Conservation (phyloP, 2,113 vertebrate genomes). For the Halichoerus grypus region DNA sequence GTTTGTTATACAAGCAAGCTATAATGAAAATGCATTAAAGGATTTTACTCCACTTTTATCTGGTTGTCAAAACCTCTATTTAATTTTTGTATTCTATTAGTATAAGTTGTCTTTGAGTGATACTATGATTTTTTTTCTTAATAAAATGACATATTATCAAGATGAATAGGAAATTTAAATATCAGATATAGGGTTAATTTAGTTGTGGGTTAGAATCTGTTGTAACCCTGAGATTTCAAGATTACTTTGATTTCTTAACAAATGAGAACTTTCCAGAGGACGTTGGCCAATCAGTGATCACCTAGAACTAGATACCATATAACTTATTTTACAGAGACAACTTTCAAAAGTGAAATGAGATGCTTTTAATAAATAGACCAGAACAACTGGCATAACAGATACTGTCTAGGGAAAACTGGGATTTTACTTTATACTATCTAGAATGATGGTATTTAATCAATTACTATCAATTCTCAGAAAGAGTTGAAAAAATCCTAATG, state of each 20-base stretch:
- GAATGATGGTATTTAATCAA: neutral
- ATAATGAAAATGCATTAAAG: neutral
- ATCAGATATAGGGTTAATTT: neutral
- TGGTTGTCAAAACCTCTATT: neutral
- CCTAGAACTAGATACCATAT: neutral
- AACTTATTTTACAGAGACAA: neutral
- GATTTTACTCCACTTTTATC: constrained; percentile 1
- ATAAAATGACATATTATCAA: neutral
- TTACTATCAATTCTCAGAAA: neutral
- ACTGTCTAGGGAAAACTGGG: neutral
- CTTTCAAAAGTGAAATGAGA: neutral
- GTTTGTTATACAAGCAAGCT: neutral
- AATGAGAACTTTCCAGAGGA: neutral
- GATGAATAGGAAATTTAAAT: neutral
- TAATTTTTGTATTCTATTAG: neutral
- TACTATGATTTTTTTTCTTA: neutral
- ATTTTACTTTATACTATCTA: neutral
- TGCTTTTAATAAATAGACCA: neutral
- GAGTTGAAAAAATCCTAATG: neutral
- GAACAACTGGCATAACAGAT: neutral
- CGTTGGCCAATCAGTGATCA: neutral
- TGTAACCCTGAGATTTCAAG: neutral
- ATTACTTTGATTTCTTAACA: neutral
- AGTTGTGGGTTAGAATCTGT: neutral
- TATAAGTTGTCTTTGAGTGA: neutral